Conservation (phyloP, 2,797 vertebrate genomes). For the Adelosebastes latens region DNA sequence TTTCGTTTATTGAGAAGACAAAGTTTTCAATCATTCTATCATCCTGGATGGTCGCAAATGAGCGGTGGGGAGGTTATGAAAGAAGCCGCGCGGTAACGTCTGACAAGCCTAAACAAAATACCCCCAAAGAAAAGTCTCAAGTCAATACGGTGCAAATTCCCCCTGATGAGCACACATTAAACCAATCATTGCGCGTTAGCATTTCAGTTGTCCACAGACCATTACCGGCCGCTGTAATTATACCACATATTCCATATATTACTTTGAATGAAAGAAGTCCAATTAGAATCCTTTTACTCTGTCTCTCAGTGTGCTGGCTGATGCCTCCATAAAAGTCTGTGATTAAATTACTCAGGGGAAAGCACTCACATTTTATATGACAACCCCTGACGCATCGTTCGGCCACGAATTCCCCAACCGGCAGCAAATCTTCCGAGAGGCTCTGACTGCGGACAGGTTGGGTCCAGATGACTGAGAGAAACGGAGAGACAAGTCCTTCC, state of each 20-base stretch:
- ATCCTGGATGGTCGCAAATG: slow-evolving; percentile 11
- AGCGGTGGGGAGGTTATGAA: slow-evolving; percentile 40
- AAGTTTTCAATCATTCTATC: slow-evolving; percentile 41
- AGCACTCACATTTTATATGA: slow-evolving; percentile 79
- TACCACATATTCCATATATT: slow-evolving; percentile 77
- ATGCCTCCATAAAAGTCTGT: slow-evolving; percentile 76
- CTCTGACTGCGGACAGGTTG: slow-evolving; percentile 64
- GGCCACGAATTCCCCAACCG: slow-evolving; percentile 66
- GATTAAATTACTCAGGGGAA: slow-evolving; percentile 79
- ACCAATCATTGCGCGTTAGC: slow-evolving; percentile 60
- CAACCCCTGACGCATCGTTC: slow-evolving; percentile 71
- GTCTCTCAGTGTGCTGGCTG: slow-evolving; percentile 63
- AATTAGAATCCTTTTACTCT: slow-evolving; percentile 78
- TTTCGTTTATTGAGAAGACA: slow-evolving; percentile 78
- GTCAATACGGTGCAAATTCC: slow-evolving; percentile 58
- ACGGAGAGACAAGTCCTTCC: slow-evolving; percentile 49
- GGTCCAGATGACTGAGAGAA: slow-evolving; percentile 62
- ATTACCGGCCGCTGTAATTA: slow-evolving; percentile 75
- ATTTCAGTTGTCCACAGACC: slow-evolving; percentile 59
- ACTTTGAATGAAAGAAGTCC: slow-evolving; percentile 79
- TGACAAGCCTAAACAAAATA: slow-evolving; percentile 50
- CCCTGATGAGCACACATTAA: slow-evolving; percentile 66
- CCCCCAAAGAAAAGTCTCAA: slow-evolving; percentile 54
- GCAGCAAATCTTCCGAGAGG: slow-evolving; percentile 71
- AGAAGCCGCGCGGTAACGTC: slow-evolving; percentile 40